A percentile compares a stretch with the other conserved stretches of the same genome.
phyloP scores from a whole-genome alignment of 2,888 invertebrate genomes.

The Rotaria sp. region DNA sequence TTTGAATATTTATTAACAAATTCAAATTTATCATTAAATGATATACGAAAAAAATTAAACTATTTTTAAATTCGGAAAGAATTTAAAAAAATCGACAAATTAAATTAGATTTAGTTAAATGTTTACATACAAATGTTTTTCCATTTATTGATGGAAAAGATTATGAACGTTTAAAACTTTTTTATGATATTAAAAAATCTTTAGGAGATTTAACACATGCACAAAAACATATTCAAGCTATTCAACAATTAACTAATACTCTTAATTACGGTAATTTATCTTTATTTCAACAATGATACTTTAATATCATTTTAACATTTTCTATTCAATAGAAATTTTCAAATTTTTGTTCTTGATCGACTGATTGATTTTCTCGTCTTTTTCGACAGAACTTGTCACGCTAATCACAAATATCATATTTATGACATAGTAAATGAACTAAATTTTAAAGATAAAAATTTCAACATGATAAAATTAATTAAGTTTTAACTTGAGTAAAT shows the following conservation, averaged over 20 bases:
- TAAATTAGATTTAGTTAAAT: slow-evolving; percentile 4
- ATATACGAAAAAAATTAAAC: slow-evolving; percentile 1
- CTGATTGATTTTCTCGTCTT: no score
- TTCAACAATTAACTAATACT: not conserved
- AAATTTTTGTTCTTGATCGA: no score
- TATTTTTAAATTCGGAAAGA: not conserved
- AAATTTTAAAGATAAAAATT: no score
- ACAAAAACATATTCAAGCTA: slow-evolving; percentile 23
- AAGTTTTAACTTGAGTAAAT: no score
- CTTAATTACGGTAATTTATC: not conserved
- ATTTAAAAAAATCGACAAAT: not conserved
- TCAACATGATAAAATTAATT: no score
- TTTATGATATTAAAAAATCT: slow-evolving; percentile 24
- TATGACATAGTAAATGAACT: no score
- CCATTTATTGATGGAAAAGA: slow-evolving; percentile 20
- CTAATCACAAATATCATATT: no score
- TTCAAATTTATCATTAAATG: slow-evolving; percentile 6
- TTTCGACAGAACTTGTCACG: no score
- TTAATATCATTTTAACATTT: no score
- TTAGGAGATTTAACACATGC: slow-evolving; percentile 9
- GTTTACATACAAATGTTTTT: slow-evolving; percentile 7
- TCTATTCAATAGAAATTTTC: no score
- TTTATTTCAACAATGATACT: no score
- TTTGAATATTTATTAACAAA: slow-evolving; percentile 18
- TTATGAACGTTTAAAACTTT: slow-evolving; percentile 11